Base-by-base conservation (phyloP, 2,797 vertebrate genomes). In the Tenualosa thibaudeaui region DNA sequence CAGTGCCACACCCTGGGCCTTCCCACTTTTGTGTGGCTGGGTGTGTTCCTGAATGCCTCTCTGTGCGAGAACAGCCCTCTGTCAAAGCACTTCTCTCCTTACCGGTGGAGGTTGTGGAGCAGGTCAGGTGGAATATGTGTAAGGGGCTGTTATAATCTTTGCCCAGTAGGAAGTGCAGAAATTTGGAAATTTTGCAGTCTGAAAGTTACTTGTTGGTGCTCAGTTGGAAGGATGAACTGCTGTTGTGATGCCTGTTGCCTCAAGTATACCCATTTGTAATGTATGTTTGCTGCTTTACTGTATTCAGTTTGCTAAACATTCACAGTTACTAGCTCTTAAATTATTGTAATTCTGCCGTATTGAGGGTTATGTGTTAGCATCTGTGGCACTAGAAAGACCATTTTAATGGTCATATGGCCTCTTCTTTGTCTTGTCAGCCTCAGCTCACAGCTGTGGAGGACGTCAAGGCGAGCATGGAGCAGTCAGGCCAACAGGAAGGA, bases 401-500 rank as follows among this genome's bases (percentile, higher is more conserved):
- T 46, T 78, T 71, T 71, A 40, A 13, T 56, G 7, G 40, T 71
- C 15, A 15, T 31, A 71, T 26, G 31, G 12, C 65, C 4, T 37
- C 31, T 71, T 37, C 31, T 40, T 40, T 40, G 19, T 68, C 62
- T 68, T 68, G 26, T 17, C 89, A 95, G 93, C 86, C 71, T 90
- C 86, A 78, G 40, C 71, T 19, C 40, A 46, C 71, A 78, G 71
- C 71, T 78, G 37, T 40, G 40, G 40, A 90, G 85, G 92, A 88
- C 46, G 65, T 82, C 84, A 88, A 86, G 90, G 84, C 87, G 90
- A 90, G 91, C 85, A 91, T 91, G 90, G 93, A 94, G 84, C 88
- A 87, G 49, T 85, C 86, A 86, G 90, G 89, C 91, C 86, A 89
- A 86, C 83, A 78, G 31, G 78, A 62, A 51, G 81, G 88, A 51